Evolutionary conservation across 1,140 invertebrate genomes (phyloP), one percentile per base, ranked within the genome.

Genomic region (Nomia melanderi): DNA sequence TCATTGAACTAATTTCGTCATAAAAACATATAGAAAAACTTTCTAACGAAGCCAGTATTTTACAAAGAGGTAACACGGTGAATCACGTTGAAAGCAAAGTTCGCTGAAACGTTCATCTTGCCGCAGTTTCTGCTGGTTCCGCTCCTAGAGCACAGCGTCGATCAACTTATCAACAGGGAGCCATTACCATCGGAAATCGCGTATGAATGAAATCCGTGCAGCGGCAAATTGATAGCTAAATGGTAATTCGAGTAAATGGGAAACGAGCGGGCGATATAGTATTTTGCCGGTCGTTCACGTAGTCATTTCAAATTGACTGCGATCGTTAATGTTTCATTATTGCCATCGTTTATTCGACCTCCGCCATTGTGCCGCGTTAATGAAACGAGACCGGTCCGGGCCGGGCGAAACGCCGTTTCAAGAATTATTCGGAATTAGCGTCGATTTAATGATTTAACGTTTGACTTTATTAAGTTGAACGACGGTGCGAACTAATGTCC

Each of bases 251-350:
- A 66, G 50, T 62, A 72, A 72, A 81, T 79, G 73, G 76, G 82
- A 81, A 77, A 80, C 71, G 77, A 75, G 64, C 60, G 41, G 56
- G 17, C 74, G 75, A 84, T 86, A 86, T 82, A 86, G 74, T 84
- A 82, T 84, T 81, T 80, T 71, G 66, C 63, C 73, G 67, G 59
- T 80, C 74, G 81, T 74, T 81, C 69, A 31, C 74, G 67, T 77
- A 73, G 86, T 82, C 83, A 77, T 80, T 86, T 79, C 71, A 77
- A 88, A 87, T 85, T 86, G 76, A 83, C 81, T 84, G 64, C 57
- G 73, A 44, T 82, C 86, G 81, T 88, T 87, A 88, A 87, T 87
- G 86, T 84, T 88, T 88, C 85, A 88, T 88, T 88, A 88, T 85
- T 72, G 78, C 83, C 85, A 84, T 88, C 84, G 85, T 88, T 88